Base-by-base conservation (phyloP, 2,113 vertebrate genomes). In the Scytalopus superciliaris region DNA sequence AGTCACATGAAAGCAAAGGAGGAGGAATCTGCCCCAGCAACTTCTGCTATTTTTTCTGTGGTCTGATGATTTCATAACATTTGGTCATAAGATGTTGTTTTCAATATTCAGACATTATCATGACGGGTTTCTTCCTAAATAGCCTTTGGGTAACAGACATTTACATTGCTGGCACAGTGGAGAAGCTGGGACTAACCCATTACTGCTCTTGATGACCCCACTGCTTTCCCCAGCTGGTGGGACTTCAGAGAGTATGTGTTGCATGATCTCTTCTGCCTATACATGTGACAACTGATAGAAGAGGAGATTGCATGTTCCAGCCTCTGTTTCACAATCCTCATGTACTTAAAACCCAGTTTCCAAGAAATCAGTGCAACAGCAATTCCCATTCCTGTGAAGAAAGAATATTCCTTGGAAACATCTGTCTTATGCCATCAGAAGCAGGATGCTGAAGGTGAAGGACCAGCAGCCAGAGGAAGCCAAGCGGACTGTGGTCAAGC, bases 71-170 rank as follows among this genome's bases (percentile, higher is more conserved):
- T 97, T 95, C 90, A 82, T 93, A 96, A 89, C 68, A 78, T 87
- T 94, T 87, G 66, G 83, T 96, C 93, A 93, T 78, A 75, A 95
- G 94, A 97, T 39, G 62, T 82, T 96, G 73, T 86, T 96, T 93
- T 89, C 2, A 4, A 57, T 94, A 89, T 52, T 78, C 31, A 44
- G 59, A 69, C 79, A 59, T 47, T 90, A 90, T 75, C 39, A 45
- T 86, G 92, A 77, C 2, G 5, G 14, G 19, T 24, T 95, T 84
- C 92, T 86, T 93, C 68, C 79, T 91, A 88, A 94, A 91, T 7
- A 77, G 68, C 60, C 90, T 78, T 90, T 81, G 73, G 70, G 64
- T 60, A 81, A 67, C 49, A 90, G 59, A 67, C 15, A 59, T 81
- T 67, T 87, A n/a, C 64, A 67, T 75, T 7, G 6, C 44, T 89